Conservation (phyloP, 2,797 vertebrate species). For the Chelonia mydas region DNA sequence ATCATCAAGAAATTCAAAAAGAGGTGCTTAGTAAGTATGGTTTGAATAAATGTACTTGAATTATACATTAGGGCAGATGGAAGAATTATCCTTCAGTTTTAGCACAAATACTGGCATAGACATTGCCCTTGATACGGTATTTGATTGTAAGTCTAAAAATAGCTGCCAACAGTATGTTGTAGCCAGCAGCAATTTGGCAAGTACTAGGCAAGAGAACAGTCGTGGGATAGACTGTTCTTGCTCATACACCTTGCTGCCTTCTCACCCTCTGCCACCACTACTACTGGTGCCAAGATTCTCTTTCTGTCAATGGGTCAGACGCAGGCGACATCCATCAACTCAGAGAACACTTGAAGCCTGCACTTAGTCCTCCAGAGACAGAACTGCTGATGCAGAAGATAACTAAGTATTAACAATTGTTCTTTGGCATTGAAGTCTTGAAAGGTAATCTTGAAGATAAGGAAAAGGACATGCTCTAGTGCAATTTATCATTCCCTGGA, state of each 20-base stretch:
- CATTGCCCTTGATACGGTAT: not conserved
- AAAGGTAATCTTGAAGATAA: slow-evolving; percentile 1
- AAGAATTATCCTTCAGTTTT: not conserved
- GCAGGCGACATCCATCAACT: not conserved
- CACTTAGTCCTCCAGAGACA: slow-evolving; percentile 19
- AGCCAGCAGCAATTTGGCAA: not conserved
- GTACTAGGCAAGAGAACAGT: not conserved
- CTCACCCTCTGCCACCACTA: not conserved
- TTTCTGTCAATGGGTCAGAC: not conserved
- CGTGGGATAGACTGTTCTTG: not conserved
- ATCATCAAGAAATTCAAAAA: not conserved
- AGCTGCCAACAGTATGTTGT: not conserved
- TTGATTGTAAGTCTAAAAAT: not conserved
- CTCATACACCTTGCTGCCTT: not conserved
- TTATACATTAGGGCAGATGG: not conserved
- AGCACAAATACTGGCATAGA: not conserved
- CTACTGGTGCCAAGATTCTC: not conserved
- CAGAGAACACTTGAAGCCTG: not conserved
- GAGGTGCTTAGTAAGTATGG: not conserved
- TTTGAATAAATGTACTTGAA: not conserved
- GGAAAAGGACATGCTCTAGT: not conserved
- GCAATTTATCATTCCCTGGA: not conserved
- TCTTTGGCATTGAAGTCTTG: slow-evolving; percentile 11
- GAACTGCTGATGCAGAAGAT: slow-evolving; percentile 38
- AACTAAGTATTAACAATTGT: slow-evolving; percentile 3